A percentile compares a stretch with the other conserved stretches of the same genome.
Evolutionary conservation across 2,888 invertebrate species (phyloP).

Genomic region (Sceliomorpha sp.): DNA sequence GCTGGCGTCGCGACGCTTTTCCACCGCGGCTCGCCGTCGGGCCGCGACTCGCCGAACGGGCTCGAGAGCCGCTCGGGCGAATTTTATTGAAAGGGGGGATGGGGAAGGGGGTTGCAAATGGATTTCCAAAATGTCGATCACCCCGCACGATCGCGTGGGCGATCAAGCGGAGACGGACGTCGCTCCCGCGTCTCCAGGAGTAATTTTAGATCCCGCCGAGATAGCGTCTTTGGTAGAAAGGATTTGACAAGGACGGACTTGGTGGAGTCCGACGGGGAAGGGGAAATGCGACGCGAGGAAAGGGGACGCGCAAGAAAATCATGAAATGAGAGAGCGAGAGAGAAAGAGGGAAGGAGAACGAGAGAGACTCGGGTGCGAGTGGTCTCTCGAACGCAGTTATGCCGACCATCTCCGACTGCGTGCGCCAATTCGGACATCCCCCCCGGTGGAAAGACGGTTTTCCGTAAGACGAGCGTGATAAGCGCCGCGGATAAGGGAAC

Average conservation of each 20-base stretch:
- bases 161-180: conserved; percentile 43
- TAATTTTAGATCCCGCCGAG: conserved; percentile 79
- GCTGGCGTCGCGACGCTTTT: background rate
- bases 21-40: too few species aligned
- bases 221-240: conserved; percentile 68
- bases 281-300: conserved; percentile 38
- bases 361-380: conserved; percentile 63
- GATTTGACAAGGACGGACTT: conserved; percentile 50
- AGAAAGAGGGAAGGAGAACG: conserved; percentile 51
- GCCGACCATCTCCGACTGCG: conserved; percentile 73
- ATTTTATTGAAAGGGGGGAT: background rate
- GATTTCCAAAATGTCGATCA: conserved; percentile 60
- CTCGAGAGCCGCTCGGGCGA: too few species aligned
- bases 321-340: conserved; percentile 35
- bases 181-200: conserved; percentile 69
- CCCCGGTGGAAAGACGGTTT: conserved; percentile 40
- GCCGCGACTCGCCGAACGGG: too few species aligned
- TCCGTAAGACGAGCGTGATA: background rate
- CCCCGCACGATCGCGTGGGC: conserved; percentile 51
- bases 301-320: conserved; percentile 41
- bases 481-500: background rate
- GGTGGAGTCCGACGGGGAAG: conserved; percentile 44
- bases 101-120: conserved; percentile 1
- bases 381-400: conserved; percentile 74
- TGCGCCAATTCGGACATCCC: conserved; percentile 66